Evolutionary conservation across 2,113 vertebrate species (phyloP).

Genomic region (Nanorana parkeri): DNA sequence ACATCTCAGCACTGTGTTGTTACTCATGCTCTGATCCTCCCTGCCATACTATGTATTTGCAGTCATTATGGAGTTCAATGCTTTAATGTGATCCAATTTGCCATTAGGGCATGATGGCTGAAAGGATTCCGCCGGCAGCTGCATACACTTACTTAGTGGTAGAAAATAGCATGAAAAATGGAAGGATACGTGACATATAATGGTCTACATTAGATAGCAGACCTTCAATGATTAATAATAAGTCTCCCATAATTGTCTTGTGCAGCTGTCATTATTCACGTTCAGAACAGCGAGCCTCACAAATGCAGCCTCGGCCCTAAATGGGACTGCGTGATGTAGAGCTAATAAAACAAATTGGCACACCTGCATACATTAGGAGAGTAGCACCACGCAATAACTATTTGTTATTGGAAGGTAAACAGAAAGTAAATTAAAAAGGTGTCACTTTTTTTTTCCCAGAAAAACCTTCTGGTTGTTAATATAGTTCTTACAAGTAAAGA

Average conservation of each 20-base stretch:
- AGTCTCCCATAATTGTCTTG: conserved; percentile 71
- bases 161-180: conserved; percentile 75
- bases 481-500: conserved; percentile 73
- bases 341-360: conserved; percentile 57
- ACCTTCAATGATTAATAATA: conserved; percentile 73
- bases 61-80: conserved; percentile 74
- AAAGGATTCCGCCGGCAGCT: conserved; percentile 72
- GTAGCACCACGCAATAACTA: conserved; percentile 14
- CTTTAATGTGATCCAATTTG: conserved; percentile 76
- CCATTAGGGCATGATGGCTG: conserved; percentile 74
- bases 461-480: conserved; percentile 6
- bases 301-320: conserved; percentile 67
- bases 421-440: conserved; percentile 50
- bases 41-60: conserved; percentile 70
- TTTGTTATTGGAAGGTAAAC: conserved; percentile 31
- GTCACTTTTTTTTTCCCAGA: neutral
- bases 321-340: conserved; percentile 62
- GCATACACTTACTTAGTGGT: conserved; percentile 68
- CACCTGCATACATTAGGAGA: conserved; percentile 52
- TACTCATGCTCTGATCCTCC: conserved; percentile 72
- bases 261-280: conserved; percentile 76
- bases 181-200: conserved; percentile 71
- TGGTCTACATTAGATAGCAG: conserved; percentile 73
- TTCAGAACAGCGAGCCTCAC: conserved; percentile 67
- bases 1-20: conserved; percentile 75